Evolutionary conservation across 1,140 invertebrate genomes (phyloP), one percentile per base, ranked within the genome.

Genomic region (Paracyclopina nana): DNA sequence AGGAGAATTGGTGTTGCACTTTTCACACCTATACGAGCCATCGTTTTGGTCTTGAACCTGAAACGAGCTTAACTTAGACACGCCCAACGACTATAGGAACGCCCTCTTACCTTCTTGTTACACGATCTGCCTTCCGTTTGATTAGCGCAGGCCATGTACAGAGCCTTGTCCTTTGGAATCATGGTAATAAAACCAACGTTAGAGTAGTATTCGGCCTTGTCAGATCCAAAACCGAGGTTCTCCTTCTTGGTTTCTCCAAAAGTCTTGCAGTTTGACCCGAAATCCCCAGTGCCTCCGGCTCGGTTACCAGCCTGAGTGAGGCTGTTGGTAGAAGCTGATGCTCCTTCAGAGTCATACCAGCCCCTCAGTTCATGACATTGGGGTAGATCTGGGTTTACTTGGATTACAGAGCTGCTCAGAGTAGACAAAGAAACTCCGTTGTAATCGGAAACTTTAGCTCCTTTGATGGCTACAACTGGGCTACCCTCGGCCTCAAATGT

Each of bases 21-120:
- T 95, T 63, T 97, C 92, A 64, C 94, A 98, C 53, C 85, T 72
- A 62, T 77, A 97, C 56, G 78, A 70, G 6, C 81, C 83, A 62
- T 88, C 87, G 40, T 79, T 75, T 60, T 79, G 72, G 66, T 95
- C 88, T 24, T 91, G 67, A 1, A 86, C 62, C 69, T 72, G 46
- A 20, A 62, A 59, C 50, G 16, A 9, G 16, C 16, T 8, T 9
- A 16, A 43, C 22, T 9, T 43, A 9, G 8, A 43, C 16, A 12
- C 11, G 8, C 11, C 14, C 12, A 8, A 16, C 48, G 16, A 22
- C 41, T 6, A 22, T 50, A 26, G 14, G 26, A 55, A 49, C n/a
- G 26, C 49, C 14, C 29, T 46, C 24, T 45, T 54, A 79, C 73
- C 65, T 97, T 96, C 61, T 95, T 96, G 59, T 92, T 91, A 63